phyloP scores from a whole-genome alignment of 2,888 invertebrate species.

The Parapristionchus giblindavisi region DNA sequence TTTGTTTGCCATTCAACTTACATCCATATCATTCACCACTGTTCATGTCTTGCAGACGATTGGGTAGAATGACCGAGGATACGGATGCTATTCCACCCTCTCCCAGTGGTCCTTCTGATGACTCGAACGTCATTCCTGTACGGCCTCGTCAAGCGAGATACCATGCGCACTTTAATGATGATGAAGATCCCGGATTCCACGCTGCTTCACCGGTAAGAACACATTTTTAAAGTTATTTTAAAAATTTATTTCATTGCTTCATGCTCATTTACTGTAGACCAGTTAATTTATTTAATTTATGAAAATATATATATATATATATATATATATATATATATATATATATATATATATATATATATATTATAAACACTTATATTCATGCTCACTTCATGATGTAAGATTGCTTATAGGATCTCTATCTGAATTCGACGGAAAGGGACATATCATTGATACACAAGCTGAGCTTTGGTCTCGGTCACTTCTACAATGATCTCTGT shows the following conservation, averaged over 20 bases:
- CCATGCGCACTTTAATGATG: too few relatives aligned
- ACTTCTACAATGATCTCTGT: conserved; percentile 89
- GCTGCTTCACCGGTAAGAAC: too few relatives aligned
- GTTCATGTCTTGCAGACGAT: too few relatives aligned
- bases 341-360: conserved; percentile 11
- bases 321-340: conserved; percentile 11
- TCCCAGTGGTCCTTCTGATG: background rate
- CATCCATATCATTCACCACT: too few relatives aligned
- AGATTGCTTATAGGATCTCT: conserved; percentile 12
- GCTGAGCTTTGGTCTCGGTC: conserved; percentile 78
- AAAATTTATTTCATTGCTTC: too few relatives aligned
- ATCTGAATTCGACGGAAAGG: background rate
- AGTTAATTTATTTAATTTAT: too few relatives aligned
- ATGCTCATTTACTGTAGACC: too few relatives aligned
- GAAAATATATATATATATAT: conserved; percentile 2
- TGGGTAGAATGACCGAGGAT: too few relatives aligned
- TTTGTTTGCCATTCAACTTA: background rate
- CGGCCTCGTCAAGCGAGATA: conserved; percentile 12
- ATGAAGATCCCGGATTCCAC: too few relatives aligned
- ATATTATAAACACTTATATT: too few relatives aligned
- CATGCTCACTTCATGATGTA: too few relatives aligned
- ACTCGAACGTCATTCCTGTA: conserved; percentile 27
- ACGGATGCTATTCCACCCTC: background rate
- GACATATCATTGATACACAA: conserved; percentile 32
- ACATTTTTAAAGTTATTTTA: too few relatives aligned